Conservation (phyloP, 2,888 invertebrate genomes). For the Conops quadrifasciatus region DNA sequence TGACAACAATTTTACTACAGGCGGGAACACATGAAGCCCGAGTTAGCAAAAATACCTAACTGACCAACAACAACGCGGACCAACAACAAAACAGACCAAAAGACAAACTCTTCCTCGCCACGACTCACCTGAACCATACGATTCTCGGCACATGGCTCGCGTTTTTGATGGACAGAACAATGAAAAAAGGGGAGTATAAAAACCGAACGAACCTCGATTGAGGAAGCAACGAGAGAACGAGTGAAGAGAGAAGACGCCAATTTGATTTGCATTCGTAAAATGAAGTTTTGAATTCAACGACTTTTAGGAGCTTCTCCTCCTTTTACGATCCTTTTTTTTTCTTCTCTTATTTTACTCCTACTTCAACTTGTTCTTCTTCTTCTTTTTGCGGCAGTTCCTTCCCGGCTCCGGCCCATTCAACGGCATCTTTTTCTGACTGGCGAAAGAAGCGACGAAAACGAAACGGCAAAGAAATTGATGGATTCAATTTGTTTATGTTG, state of each 20-base stretch:
- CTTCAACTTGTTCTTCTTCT: not conserved
- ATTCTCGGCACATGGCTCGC: slow-evolving; percentile 58
- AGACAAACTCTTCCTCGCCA: slow-evolving; percentile 14
- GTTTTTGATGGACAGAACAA: slow-evolving; percentile 63
- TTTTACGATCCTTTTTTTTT: not conserved
- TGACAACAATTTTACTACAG: too few species aligned
- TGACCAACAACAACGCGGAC: slow-evolving; percentile 16
- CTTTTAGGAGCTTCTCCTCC: slow-evolving; percentile 19
- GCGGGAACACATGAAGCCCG: not conserved
- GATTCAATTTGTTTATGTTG: slow-evolving; percentile 48
- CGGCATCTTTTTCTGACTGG: not conserved
- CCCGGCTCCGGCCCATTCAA: not conserved
- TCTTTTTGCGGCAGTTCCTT: not conserved
- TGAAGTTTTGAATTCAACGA: slow-evolving; percentile 27
- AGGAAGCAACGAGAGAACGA: slow-evolving; percentile 30
- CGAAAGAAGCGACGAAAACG: slow-evolving; percentile 42
- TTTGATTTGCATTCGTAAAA: slow-evolving; percentile 59
- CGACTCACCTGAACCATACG: slow-evolving; percentile 7
- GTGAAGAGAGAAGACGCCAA: slow-evolving; percentile 30
- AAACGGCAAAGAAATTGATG: slow-evolving; percentile 60
- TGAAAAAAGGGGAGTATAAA: slow-evolving; percentile 64
- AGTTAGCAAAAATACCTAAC: not conserved
- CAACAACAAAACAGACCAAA: slow-evolving; percentile 16
- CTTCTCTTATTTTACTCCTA: not conserved
- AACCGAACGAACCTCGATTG: slow-evolving; percentile 34